phyloP scores from a whole-genome alignment of 2,888 invertebrate species.

The Parapristionchus giblindavisi region DNA sequence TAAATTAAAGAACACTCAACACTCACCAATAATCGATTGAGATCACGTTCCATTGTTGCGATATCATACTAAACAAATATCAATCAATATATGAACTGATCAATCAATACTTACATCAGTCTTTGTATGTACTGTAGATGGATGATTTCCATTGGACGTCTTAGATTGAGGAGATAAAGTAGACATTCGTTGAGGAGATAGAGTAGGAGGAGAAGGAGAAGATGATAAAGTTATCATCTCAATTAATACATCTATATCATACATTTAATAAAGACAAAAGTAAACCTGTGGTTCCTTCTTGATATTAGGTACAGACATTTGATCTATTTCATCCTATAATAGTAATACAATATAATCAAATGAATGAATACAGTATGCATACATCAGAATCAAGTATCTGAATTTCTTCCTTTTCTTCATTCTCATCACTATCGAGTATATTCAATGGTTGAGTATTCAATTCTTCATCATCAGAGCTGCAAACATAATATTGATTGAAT shows the following conservation, averaged over 20 bases:
- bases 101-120: slow-evolving; percentile 4
- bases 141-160: neutral
- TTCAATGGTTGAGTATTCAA: neutral
- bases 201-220: slow-evolving; percentile 10
- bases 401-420: neutral
- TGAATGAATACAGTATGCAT: neutral
- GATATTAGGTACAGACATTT: too few species aligned
- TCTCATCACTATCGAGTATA: slow-evolving; percentile 22
- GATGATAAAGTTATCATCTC: neutral
- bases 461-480: slow-evolving; percentile 19
- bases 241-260: too few species aligned
- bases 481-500: neutral
- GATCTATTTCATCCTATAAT: neutral
- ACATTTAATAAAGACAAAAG: too few species aligned
- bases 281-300: too few species aligned
- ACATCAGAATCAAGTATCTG: slow-evolving; percentile 11
- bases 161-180: neutral
- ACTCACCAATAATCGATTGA: neutral
- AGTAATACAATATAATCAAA: neutral
- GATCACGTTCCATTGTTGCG: slow-evolving; percentile 13
- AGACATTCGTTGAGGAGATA: neutral
- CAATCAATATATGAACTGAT: neutral
- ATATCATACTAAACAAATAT: slow-evolving; percentile 2
- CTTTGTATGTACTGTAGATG: slow-evolving; percentile 1
- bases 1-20: too few species aligned